Percentiles rank a stretch among this genome's conserved stretches.
Evolutionary conservation across 2,113 vertebrate genomes (phyloP).

Genomic region (Stercorarius parasiticus): DNA sequence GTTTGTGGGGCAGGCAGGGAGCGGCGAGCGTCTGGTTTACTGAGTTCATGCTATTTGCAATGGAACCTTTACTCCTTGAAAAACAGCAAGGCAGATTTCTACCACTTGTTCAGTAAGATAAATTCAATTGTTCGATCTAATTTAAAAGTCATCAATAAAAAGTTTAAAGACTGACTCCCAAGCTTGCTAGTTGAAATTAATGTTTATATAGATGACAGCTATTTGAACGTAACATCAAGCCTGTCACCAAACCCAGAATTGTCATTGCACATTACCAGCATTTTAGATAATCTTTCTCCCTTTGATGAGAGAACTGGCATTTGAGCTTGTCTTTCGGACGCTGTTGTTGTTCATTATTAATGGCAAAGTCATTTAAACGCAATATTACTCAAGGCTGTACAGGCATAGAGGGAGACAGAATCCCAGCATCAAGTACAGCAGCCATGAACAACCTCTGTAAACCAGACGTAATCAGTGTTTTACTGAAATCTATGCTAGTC

Average conservation of each 20-base stretch:
- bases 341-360: background rate
- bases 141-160: constrained; percentile 35
- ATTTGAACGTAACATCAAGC: background rate
- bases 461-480: background rate
- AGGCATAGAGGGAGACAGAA: background rate
- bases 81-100: background rate
- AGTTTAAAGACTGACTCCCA: background rate
- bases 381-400: background rate
- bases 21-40: background rate
- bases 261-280: background rate
- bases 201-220: background rate
- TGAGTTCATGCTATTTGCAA: background rate
- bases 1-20: background rate
- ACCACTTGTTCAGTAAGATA: background rate
- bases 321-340: background rate
- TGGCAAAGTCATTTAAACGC: background rate
- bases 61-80: background rate
- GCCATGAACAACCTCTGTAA: background rate
- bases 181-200: background rate
- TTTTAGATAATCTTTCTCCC: background rate
- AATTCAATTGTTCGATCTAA: background rate
- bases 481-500: background rate
- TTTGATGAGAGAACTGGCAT: background rate
- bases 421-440: background rate
- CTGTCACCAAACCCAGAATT: background rate